Percentiles rank a stretch among this genome's conserved stretches.
Evolutionary conservation across 2,888 invertebrate species (phyloP).

Genomic region (Nomada fabriciana): DNA sequence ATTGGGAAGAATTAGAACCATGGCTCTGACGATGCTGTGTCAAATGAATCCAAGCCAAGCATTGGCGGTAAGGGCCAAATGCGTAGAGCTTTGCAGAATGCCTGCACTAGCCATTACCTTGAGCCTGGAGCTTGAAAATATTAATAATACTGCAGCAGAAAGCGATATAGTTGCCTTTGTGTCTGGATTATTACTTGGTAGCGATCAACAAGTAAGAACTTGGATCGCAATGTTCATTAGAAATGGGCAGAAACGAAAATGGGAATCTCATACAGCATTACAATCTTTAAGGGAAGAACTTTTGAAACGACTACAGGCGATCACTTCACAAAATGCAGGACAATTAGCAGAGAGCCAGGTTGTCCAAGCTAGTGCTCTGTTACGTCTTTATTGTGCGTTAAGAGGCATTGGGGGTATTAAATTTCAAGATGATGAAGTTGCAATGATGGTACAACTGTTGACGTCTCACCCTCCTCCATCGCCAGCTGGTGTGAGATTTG

Average conservation of each 20-base stretch:
- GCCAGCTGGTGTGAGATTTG: constrained; percentile 96
- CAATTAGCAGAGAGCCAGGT: constrained; percentile 88
- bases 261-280: constrained; percentile 90
- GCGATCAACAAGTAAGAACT: constrained; percentile 94
- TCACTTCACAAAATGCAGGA: constrained; percentile 88
- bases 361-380: constrained; percentile 95
- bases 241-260: constrained; percentile 93
- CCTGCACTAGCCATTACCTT: constrained; percentile 94
- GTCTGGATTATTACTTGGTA: constrained; percentile 95
- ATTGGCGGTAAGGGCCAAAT: constrained; percentile 93
- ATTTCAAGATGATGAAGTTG: constrained; percentile 96
- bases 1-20: constrained; percentile 90
- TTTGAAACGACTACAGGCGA: constrained; percentile 88
- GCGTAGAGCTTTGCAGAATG: constrained; percentile 95
- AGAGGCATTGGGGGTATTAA: constrained; percentile 97
- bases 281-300: constrained; percentile 91
- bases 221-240: constrained; percentile 97
- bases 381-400: constrained; percentile 96
- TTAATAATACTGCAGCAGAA: constrained; percentile 75
- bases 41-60: constrained; percentile 96
- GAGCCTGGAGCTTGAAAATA: constrained; percentile 88
- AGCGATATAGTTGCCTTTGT: constrained; percentile 92
- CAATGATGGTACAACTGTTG: constrained; percentile 92
- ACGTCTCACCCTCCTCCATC: constrained; percentile 95
- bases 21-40: constrained; percentile 92